phyloP scores from a whole-genome alignment of 2,888 invertebrate species.

The Drepana falcataria region DNA sequence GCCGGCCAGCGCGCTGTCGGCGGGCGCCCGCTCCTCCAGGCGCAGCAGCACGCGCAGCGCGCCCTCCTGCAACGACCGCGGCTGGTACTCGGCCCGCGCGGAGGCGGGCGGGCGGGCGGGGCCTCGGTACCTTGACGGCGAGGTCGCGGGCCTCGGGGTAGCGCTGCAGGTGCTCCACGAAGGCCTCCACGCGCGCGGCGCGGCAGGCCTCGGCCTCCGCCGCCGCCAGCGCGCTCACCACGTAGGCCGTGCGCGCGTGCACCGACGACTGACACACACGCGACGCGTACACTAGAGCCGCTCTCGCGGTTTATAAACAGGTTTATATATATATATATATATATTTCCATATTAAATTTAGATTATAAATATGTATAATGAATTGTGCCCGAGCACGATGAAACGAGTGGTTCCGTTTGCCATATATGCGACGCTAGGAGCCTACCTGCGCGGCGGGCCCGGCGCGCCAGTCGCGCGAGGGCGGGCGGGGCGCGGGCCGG shows the following conservation, averaged over 20 bases:
- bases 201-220: slow-evolving; percentile 74
- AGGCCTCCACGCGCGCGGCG: slow-evolving; percentile 83
- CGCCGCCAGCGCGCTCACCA: slow-evolving; percentile 81
- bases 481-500: no score
- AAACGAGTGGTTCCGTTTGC: no score
- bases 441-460: no score
- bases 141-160: slow-evolving; percentile 86
- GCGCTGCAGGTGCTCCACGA: slow-evolving; percentile 84
- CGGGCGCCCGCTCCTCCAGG: slow-evolving; percentile 46
- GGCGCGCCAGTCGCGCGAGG: no score
- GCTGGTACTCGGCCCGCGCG: slow-evolving; percentile 36
- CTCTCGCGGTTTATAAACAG: no score
- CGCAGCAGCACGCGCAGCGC: slow-evolving; percentile 78
- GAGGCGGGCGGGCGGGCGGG: slow-evolving; percentile 40
- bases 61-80: slow-evolving; percentile 82
- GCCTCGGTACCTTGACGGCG: slow-evolving; percentile 81
- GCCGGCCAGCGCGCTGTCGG: slow-evolving; percentile 37
- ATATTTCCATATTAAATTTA: no score
- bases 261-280: slow-evolving; percentile 73
- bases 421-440: no score
- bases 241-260: slow-evolving; percentile 81
- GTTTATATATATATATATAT: no score
- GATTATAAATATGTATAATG: no score
- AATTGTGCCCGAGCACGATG: no score
- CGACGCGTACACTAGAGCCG: slow-evolving; percentile 8